Evolutionary conservation across 2,113 vertebrate genomes (phyloP), one percentile per base, ranked within the genome.

Genomic region (Mormyrus iriodes): DNA sequence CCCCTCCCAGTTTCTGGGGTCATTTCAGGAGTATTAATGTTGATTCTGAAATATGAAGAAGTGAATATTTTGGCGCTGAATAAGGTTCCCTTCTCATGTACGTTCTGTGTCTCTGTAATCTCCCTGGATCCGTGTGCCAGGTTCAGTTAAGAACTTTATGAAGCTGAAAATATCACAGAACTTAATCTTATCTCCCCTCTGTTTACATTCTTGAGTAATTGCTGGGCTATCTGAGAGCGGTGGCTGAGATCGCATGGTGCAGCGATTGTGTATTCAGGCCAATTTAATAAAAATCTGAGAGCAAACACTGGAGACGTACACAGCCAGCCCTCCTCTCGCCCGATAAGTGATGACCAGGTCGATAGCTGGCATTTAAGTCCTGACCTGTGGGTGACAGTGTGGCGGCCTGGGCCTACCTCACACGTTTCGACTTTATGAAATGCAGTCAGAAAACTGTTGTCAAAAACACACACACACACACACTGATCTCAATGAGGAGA

Each of bases 241-340:
- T 42, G 58, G 76, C 86, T 17, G 7, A 48, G 51, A 58, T 44
- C 58, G n/a, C 24, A 39, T 39, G 49, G 46, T 44, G 6, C 48
- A 83, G 31, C 21, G 21, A 90, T 87, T 44, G 85, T 79, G 73
- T 46, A 85, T 27, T 86, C 46, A 88, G 91, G 85, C 94, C 88
- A 89, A 93, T 92, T 92, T 31, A n/a, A 86, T 58, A 91, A 61
- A 69, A 91, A 93, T 87, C 85, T 91, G 92, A 51, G 53, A 89
- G 55, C 73, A 82, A 35, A 93, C 46, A 48, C 24, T 90, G 89
- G 89, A 89, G 76, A 52, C 39, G 2, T 31, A 46, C 17, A 58
- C 44, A 95, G 92, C 91, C 89, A 69, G 92, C 92, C 90, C 92
- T 88, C 91, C 90, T 92, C n/a, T n/a, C n/a, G n/a, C n/a, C 90